phyloP scores from a whole-genome alignment of 2,797 vertebrate species.

The Rhinoraja longicauda region DNA sequence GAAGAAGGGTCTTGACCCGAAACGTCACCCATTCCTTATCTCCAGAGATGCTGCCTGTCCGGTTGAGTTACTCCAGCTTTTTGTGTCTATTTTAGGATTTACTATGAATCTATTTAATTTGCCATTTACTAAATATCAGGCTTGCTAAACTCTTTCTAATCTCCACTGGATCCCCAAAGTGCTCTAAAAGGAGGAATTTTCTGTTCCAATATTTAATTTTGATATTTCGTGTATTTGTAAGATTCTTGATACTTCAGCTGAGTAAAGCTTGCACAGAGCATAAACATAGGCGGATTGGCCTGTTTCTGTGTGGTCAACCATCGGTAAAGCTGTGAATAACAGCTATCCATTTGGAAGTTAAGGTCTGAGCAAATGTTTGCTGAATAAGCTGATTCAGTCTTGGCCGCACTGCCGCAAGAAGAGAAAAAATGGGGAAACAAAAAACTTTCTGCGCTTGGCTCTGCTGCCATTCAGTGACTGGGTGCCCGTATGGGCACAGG shows the following conservation, averaged over 20 bases:
- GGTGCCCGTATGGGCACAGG: background rate
- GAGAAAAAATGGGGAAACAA: background rate
- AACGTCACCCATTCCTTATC: too few relatives aligned
- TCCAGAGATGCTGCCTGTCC: too few relatives aligned
- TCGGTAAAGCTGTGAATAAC: background rate
- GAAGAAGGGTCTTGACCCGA: too few relatives aligned
- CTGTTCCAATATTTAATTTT: background rate
- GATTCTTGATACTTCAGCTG: background rate
- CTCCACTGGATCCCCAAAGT: background rate
- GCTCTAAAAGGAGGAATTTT: background rate
- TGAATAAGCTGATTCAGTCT: background rate
- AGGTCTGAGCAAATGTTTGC: background rate
- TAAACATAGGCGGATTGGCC: background rate
- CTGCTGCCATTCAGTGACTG: background rate
- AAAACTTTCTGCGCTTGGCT: background rate
- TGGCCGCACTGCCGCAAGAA: background rate
- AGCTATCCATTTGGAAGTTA: background rate
- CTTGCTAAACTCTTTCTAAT: background rate
- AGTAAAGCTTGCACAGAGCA: background rate
- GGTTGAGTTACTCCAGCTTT: too few relatives aligned
- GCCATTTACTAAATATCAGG: background rate
- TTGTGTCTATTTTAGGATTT: too few relatives aligned
- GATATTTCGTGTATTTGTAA: background rate
- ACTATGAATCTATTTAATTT: background rate
- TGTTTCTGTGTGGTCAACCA: background rate